phyloP scores from a whole-genome alignment of 2,888 invertebrate species.

The Rhodophaea formosa region DNA sequence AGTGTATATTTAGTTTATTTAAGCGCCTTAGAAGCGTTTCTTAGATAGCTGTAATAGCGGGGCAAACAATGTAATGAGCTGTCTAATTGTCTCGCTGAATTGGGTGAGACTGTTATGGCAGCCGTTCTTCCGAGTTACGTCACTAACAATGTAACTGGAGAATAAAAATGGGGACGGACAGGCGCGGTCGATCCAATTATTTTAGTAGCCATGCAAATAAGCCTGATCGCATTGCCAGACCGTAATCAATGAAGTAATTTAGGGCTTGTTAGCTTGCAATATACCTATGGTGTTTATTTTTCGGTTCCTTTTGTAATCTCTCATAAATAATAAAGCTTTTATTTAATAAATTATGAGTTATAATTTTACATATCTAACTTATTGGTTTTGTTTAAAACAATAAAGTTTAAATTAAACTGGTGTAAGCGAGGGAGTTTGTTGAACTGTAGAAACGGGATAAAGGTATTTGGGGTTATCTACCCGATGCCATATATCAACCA shows the following conservation, averaged over 20 bases:
- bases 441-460: too few relatives aligned
- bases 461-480: too few relatives aligned
- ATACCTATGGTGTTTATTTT: too few relatives aligned
- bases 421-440: too few relatives aligned
- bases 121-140: conserved; percentile 43
- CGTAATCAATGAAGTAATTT: neutral
- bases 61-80: conserved; percentile 52
- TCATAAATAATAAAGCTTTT: too few relatives aligned
- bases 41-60: conserved; percentile 38
- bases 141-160: conserved; percentile 27
- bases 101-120: conserved; percentile 38
- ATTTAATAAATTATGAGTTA: too few relatives aligned
- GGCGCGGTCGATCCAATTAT: conserved; percentile 34
- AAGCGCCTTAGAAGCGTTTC: conserved; percentile 32
- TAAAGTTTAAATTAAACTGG: too few relatives aligned
- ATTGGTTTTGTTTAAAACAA: too few relatives aligned
- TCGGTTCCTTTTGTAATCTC: too few relatives aligned
- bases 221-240: neutral
- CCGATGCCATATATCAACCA: too few relatives aligned
- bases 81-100: conserved; percentile 63
- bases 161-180: conserved; percentile 36
- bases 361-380: too few relatives aligned
- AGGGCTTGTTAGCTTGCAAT: neutral
- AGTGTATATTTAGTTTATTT: conserved; percentile 35
- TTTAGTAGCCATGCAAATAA: conserved; percentile 21